phyloP scores from a whole-genome alignment of 2,797 vertebrate species.

The Gallirallus australis region DNA sequence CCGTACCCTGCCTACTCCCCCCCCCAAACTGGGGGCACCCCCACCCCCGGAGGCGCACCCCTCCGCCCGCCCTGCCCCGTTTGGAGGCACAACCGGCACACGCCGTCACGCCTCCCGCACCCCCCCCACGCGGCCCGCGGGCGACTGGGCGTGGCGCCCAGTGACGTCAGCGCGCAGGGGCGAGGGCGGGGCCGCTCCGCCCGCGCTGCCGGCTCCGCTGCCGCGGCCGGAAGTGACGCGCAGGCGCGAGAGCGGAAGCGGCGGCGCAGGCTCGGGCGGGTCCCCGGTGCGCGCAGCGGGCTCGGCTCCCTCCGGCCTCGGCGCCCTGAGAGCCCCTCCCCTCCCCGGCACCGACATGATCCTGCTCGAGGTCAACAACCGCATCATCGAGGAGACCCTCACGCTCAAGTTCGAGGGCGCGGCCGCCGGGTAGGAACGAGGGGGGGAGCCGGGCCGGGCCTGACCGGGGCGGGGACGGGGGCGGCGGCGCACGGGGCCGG shows the following conservation, averaged over 20 bases:
- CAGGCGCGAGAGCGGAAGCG: constrained; percentile 75
- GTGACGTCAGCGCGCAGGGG: background rate
- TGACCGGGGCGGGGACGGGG: too few relatives aligned
- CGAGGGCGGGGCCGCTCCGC: background rate
- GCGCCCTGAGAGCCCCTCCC: constrained; percentile 44
- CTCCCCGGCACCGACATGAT: constrained; percentile 86
- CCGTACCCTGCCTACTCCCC: too few relatives aligned
- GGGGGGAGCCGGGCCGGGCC: background rate
- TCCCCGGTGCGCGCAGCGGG: constrained; percentile 66
- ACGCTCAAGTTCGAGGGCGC: constrained; percentile 94
- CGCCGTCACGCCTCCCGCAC: too few relatives aligned
- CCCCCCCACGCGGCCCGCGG: too few relatives aligned
- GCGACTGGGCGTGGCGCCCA: accelerated
- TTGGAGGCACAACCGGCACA: accelerated
- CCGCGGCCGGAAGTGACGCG: constrained; percentile 42
- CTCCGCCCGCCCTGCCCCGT: accelerated
- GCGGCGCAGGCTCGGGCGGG: constrained; percentile 78
- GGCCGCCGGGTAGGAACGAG: constrained; percentile 88
- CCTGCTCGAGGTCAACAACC: constrained; percentile 98
- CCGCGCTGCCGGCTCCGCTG: background rate
- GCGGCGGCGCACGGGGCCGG: background rate
- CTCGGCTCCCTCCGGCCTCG: constrained; percentile 28
- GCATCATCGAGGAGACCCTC: constrained; percentile 97
- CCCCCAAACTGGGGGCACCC: too few relatives aligned
- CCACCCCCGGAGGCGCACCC: accelerated